Percentiles rank a stretch among this genome's conserved stretches.
Conservation (phyloP, 2,113 vertebrate genomes). For the Tetrax tetrax region DNA sequence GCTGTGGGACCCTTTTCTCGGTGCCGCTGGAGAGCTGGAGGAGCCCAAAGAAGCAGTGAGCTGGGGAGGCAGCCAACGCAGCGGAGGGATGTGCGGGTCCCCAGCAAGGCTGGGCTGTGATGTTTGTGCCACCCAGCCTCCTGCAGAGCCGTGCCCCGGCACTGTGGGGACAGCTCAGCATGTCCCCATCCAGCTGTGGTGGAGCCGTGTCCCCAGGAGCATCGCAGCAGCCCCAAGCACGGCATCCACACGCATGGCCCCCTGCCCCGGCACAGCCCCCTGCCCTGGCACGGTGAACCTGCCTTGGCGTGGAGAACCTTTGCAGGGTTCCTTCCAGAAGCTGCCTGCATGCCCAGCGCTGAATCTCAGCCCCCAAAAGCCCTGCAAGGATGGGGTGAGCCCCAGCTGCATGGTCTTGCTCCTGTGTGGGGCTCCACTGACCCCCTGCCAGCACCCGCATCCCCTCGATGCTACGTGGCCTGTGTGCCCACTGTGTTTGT, state of each 20-base stretch:
- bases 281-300: neutral
- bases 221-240: neutral
- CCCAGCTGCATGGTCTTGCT: neutral
- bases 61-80: no score
- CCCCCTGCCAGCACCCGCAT: neutral
- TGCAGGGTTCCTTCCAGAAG: neutral
- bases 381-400: neutral
- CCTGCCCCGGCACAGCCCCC: neutral
- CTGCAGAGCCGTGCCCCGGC: neutral
- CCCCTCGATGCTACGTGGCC: rapidly evolving
- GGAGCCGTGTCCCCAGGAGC: neutral
- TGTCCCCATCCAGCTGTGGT: neutral
- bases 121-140: neutral
- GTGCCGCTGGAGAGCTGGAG: neutral
- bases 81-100: neutral
- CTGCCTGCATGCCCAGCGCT: neutral
- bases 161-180: neutral
- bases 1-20: neutral
- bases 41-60: neutral
- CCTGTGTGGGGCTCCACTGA: slow-evolving; percentile 71
- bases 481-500: neutral
- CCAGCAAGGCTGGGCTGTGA: no score
- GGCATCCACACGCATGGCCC: no score
- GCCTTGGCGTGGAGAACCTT: neutral
- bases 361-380: neutral